These are phyloP conservation scores for Phania funesta DNA, from an alignment of 2,888 invertebrate genomes.

Conservation along the genomic window DNA sequence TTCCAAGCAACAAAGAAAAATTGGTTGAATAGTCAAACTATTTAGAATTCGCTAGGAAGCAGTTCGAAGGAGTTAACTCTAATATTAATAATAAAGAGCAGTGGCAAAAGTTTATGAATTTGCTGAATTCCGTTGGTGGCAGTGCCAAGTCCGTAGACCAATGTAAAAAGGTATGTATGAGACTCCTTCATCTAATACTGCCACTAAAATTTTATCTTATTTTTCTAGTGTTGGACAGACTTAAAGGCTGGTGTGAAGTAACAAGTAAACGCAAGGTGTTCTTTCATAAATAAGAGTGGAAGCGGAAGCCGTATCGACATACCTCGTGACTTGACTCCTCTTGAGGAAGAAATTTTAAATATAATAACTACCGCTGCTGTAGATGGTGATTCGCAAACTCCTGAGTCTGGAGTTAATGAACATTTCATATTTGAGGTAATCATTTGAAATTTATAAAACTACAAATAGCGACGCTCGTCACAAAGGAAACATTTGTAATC, in stretches of 20 bases:
- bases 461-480: too few species aligned
- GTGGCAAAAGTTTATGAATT: background rate
- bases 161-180: background rate
- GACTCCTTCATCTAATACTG: too few species aligned
- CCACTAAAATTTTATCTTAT: background rate
- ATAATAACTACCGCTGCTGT: conserved; percentile 15
- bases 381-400: conserved; percentile 1
- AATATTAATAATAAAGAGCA: background rate
- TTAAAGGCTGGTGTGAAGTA: background rate
- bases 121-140: background rate
- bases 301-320: background rate
- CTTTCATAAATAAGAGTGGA: background rate
- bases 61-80: background rate
- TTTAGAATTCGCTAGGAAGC: conserved; percentile 4
- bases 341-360: conserved; percentile 12
- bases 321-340: background rate
- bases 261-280: background rate
- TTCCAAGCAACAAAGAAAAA: conserved; percentile 4
- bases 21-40: background rate
- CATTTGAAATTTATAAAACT: background rate
- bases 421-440: background rate
- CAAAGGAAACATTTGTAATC: too few species aligned
- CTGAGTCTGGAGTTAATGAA: background rate
- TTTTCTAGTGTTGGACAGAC: conserved; percentile 3
- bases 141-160: background rate